Evolutionary conservation across 1,140 invertebrate genomes (phyloP).

Genomic region (Andrena cerasifolii): DNA sequence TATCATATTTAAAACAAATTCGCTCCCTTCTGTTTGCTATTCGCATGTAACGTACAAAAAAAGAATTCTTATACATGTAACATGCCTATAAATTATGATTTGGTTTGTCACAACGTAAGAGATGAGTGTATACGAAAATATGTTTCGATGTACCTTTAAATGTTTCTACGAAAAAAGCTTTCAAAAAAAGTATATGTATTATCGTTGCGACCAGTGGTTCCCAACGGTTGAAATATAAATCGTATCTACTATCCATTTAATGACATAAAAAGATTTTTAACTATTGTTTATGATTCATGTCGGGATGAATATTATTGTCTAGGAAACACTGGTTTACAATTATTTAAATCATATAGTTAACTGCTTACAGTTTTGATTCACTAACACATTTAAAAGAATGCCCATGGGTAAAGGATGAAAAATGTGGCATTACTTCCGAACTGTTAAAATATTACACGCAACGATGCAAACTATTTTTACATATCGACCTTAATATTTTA

Average conservation of each 20-base stretch:
- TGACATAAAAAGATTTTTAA: constrained; percentile 15
- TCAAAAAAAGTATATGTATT: not conserved
- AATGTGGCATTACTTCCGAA: constrained; percentile 9
- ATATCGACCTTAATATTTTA: constrained; percentile 28
- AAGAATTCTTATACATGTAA: not conserved
- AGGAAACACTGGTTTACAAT: constrained; percentile 28
- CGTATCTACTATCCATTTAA: not conserved
- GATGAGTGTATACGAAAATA: constrained; percentile 14
- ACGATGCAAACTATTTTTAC: constrained; percentile 47
- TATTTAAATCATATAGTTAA: constrained; percentile 23
- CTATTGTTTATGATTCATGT: not conserved
- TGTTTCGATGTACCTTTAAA: not conserved
- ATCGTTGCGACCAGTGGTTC: constrained; percentile 21
- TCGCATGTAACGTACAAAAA: constrained; percentile 4
- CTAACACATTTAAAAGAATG: constrained; percentile 29
- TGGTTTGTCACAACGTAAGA: not conserved
- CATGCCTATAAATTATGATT: too few species aligned
- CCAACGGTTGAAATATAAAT: constrained; percentile 6
- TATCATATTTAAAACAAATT: too few species aligned
- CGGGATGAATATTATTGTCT: constrained; percentile 34
- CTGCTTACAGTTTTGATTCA: not conserved
- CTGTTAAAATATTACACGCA: constrained; percentile 18
- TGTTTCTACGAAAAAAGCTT: constrained; percentile 2
- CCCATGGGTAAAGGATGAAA: not conserved
- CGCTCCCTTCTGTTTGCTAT: not conserved